phyloP scores from a whole-genome alignment of 2,113 vertebrate genomes.

The Centropristis striata region DNA sequence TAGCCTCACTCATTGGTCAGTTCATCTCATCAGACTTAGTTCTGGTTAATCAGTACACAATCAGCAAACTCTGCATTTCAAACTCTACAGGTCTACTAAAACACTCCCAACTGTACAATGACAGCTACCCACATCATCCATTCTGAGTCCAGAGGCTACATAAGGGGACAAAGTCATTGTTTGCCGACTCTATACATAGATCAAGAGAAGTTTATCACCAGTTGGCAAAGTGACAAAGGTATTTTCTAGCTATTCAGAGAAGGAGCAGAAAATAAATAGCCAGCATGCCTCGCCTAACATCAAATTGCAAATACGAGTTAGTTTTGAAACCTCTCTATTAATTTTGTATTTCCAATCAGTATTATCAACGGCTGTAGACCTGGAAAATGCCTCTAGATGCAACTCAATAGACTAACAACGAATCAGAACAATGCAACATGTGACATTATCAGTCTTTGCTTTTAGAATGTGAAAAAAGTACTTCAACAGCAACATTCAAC shows the following conservation, averaged over 20 bases:
- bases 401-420: too few relatives aligned
- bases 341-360: too few relatives aligned
- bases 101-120: neutral
- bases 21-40: constrained; percentile 40
- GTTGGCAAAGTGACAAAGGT: neutral
- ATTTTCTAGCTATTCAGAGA: neutral
- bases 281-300: too few relatives aligned
- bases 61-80: constrained; percentile 32
- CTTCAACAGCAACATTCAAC: too few relatives aligned
- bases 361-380: too few relatives aligned
- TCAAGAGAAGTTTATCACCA: constrained; percentile 2
- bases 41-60: constrained; percentile 56
- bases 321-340: too few relatives aligned
- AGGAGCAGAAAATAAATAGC: neutral
- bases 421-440: too few relatives aligned
- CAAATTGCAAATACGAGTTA: too few relatives aligned
- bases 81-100: constrained; percentile 1
- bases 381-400: too few relatives aligned
- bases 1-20: constrained; percentile 32
- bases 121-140: neutral
- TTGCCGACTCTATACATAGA: constrained; percentile 50
- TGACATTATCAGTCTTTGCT: too few relatives aligned
- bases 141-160: constrained; percentile 11
- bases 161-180: constrained; percentile 32
- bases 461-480: too few relatives aligned